These are phyloP conservation scores for Rhingia rostrata DNA, from an alignment of 2,888 invertebrate genomes.

Conservation along the genomic window DNA sequence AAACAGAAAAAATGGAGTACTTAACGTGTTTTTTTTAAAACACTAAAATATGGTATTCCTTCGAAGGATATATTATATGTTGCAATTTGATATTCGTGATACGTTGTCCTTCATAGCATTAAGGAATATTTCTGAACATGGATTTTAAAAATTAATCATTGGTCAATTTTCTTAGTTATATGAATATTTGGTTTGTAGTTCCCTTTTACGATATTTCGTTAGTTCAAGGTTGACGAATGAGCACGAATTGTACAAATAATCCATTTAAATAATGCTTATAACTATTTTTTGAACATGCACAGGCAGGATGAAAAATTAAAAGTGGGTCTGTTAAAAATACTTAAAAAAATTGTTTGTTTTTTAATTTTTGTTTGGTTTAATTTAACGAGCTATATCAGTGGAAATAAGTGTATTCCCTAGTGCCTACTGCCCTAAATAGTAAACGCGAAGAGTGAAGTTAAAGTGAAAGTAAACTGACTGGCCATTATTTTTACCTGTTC, in stretches of 20 bases:
- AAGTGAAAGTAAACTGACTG: no score
- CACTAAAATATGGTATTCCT: neutral
- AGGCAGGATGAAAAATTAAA: no score
- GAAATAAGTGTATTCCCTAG: no score
- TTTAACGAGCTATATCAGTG: no score
- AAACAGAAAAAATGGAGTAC: slow-evolving; percentile 36
- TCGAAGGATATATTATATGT: neutral
- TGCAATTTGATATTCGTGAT: slow-evolving; percentile 42
- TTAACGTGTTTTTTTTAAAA: slow-evolving; percentile 27
- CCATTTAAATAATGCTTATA: no score
- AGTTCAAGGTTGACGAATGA: slow-evolving; percentile 16
- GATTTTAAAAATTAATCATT: slow-evolving; percentile 23
- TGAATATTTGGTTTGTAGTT: slow-evolving; percentile 8
- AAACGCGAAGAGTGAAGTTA: no score
- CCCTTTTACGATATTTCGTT: slow-evolving; percentile 15
- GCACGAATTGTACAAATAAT: slow-evolving; percentile 26
- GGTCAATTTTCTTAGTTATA: slow-evolving; percentile 17
- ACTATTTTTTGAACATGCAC: no score
- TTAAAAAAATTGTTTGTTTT: neutral
- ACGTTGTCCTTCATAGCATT: slow-evolving; percentile 1
- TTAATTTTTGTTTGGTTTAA: neutral
- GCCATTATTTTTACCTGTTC: no score
- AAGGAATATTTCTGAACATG: slow-evolving; percentile 1
- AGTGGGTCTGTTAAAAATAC: neutral
- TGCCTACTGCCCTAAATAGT: no score